Base-by-base conservation (phyloP, 2,888 invertebrate genomes). In the Kryphioiulus occultus region DNA sequence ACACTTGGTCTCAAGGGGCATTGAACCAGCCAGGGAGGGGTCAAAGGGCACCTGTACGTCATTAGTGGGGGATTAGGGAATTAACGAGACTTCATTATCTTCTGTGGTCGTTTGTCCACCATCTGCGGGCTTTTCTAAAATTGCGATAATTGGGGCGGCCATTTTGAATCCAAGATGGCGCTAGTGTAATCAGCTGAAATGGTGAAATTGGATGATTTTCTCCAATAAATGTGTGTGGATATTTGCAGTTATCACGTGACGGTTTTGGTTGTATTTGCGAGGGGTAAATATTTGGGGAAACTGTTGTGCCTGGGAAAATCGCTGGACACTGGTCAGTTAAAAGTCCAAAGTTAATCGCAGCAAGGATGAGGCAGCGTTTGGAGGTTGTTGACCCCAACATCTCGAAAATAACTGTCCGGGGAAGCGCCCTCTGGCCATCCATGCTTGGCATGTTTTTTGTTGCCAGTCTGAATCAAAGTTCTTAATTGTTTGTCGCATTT, bases 391-490 rank as follows among this genome's bases (percentile, higher is more conserved):
- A 59, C 59, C 59, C 59, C 59, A 7, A 59, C 59, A 59, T 22
- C 59, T 59, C 59, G n/a, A 59, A 59, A 59, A 59, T 59, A 59
- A 59, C 59, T 59, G 59, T 59, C 59, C 59, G 22, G 59, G 59
- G 59, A 59, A 59, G 59, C 59, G 59, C 59, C 59, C 59, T 59
- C 59, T 59, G 59, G 59, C 59, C 59, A 59, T 59, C 59, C 59
- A 59, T 59, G 59, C 59, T 22, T 59, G 9, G 59, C 59, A 59
- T n/a, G n/a, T 59, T 59, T 59, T 47, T 47, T 47, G 47, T 47
- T 47, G 9, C 59, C 22, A 7, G 59, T 59, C 59, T 59, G 22
- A 59, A 59, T 53, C 53, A 53, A 53, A 53, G 53, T 59, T 59
- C 59, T 9, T 9, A 22, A 22, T 22, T 59, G 7, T 59, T 47